Conservation (phyloP, 2,797 vertebrate species). For the Gymnothorax reevesii region DNA sequence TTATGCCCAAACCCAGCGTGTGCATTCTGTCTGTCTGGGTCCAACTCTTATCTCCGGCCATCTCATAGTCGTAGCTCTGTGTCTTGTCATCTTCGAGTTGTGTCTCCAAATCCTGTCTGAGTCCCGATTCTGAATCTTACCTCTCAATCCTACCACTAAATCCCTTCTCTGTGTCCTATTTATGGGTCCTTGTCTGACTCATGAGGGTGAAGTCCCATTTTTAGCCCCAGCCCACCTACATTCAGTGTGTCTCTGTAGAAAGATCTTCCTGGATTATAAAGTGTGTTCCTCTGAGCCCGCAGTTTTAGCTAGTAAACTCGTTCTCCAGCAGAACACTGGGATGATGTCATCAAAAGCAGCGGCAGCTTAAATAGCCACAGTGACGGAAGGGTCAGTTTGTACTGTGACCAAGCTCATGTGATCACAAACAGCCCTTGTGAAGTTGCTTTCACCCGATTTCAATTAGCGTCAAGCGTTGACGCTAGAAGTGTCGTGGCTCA, state of each 20-base stretch:
- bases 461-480: not conserved
- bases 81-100: no score
- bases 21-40: constrained; percentile 41
- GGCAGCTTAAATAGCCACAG: not conserved
- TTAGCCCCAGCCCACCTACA: not conserved
- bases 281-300: not conserved
- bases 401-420: not conserved
- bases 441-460: constrained; percentile 6
- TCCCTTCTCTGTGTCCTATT: no score
- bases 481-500: not conserved
- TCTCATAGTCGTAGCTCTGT: not conserved
- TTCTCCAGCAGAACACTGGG: not conserved
- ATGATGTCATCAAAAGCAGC: not conserved
- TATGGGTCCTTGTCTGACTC: no score
- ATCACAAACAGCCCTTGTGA: not conserved
- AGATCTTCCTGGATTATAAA: not conserved
- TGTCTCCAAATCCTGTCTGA: not conserved
- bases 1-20: constrained; percentile 53
- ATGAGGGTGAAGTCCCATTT: not conserved
- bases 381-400: not conserved
- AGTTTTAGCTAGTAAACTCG: not conserved
- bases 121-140: not conserved
- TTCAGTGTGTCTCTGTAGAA: not conserved
- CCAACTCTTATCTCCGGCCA: not conserved
- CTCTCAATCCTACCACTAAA: no score